Percentiles rank a stretch among this genome's conserved stretches.
Conservation (phyloP, 1,140 invertebrate species). For the Ooceraea biroi region DNA sequence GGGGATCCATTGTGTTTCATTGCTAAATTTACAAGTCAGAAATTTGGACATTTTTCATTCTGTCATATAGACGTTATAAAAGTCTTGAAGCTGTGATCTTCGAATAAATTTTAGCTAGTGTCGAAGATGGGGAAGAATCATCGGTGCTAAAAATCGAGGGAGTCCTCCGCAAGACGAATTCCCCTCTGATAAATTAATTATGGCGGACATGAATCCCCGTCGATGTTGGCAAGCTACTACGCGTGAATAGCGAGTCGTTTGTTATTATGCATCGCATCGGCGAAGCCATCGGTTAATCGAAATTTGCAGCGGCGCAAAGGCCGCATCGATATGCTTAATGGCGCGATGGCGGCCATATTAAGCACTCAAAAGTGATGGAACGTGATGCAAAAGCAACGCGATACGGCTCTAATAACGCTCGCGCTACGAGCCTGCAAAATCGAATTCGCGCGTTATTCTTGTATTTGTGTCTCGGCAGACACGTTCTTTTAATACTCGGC, state of each 20-base stretch:
- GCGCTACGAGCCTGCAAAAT: slow-evolving; percentile 27
- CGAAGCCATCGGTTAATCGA: slow-evolving; percentile 47
- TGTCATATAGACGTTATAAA: not conserved
- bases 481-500: not conserved
- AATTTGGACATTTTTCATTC: not conserved
- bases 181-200: slow-evolving; percentile 31
- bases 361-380: slow-evolving; percentile 57
- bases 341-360: slow-evolving; percentile 50
- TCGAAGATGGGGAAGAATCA: not conserved
- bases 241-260: slow-evolving; percentile 49
- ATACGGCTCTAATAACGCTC: slow-evolving; percentile 37
- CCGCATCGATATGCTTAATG: slow-evolving; percentile 52
- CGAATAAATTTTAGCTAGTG: not conserved
- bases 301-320: slow-evolving; percentile 50
- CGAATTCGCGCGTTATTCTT: slow-evolving; percentile 3
- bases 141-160: not conserved
- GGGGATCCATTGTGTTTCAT: too few species aligned
- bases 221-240: slow-evolving; percentile 22
- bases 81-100: too few species aligned
- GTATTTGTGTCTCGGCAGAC: not conserved
- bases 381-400: slow-evolving; percentile 39
- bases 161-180: not conserved
- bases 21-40: too few species aligned
- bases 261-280: slow-evolving; percentile 50
- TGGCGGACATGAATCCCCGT: slow-evolving; percentile 23